phyloP scores from a whole-genome alignment of 2,113 vertebrate species.

The Macroglossus sobrinus region DNA sequence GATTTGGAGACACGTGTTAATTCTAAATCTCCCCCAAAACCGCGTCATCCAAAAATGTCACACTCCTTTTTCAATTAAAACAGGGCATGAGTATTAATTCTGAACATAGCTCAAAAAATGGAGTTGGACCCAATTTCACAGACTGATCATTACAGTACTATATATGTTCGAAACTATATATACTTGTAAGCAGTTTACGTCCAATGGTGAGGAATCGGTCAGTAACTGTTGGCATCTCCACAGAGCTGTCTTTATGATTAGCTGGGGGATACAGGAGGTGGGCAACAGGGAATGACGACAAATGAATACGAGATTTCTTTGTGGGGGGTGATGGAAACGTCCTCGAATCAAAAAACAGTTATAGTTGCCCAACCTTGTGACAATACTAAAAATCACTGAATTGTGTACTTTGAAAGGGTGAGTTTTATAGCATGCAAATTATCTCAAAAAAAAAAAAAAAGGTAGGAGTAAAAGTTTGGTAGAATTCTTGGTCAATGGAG shows the following conservation, averaged over 20 bases:
- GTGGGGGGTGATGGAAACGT: not conserved
- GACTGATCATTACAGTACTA: not conserved
- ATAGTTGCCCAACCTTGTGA: not conserved
- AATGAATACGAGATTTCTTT: not conserved
- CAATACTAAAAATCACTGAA: not conserved
- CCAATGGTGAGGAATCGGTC: not conserved
- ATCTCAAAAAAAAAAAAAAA: not conserved
- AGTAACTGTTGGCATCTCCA: not conserved
- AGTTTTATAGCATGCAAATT: not conserved
- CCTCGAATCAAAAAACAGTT: not conserved
- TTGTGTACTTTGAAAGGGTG: not conserved
- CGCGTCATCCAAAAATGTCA: not conserved
- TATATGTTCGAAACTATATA: not conserved
- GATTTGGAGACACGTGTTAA: constrained; percentile 34
- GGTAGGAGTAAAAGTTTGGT: not conserved
- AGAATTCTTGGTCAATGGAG: not conserved
- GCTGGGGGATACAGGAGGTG: not conserved
- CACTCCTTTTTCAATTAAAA: constrained; percentile 4
- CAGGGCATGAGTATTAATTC: not conserved
- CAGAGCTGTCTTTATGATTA: not conserved
- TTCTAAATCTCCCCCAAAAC: not conserved
- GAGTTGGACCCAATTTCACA: not conserved
- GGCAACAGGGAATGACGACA: not conserved
- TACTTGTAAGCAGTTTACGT: not conserved
- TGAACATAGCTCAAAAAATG: not conserved